Base-by-base conservation (phyloP, 2,797 vertebrate genomes). In the Enteromius thamalakanensis region DNA sequence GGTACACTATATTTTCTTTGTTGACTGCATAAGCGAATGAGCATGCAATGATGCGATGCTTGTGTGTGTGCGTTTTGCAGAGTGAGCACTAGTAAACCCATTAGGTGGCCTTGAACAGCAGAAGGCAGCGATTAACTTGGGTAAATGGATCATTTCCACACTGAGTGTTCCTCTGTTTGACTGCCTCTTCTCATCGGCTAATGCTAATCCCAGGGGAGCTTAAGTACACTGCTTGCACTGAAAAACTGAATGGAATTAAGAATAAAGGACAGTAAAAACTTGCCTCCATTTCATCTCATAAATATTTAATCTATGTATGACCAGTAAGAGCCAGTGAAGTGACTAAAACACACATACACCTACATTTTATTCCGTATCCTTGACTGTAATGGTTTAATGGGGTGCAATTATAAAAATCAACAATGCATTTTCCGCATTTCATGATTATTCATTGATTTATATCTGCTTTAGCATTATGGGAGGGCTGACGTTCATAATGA, bases 111-210 rank as follows among this genome's bases (percentile, higher is more conserved):
- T 79, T 84, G 76, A 5, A 55, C 78, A 90, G 89, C 84, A 80
- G 89, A 85, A 87, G 86, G 85, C 88, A 90, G 76, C 76, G 85
- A 91, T 91, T 92, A 92, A 82, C 90, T 90, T 91, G 75, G 78
- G 85, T 89, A 92, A 93, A 93, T 89, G 88, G 89, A 89, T 90
- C 82, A 88, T 91, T 87, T 87, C 85, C 91, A 79, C 51, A 84
- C 79, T 88, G 85, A 89, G 79, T 89, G 89, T 91, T 90, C 90
- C 76, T 64, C 84, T 86, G 82, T 89, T 90, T 78, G 85, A 90
- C 87, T 89, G 79, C 74, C 71, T 87, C 88, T 86, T 86, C 88
- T 81, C 70, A 87, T 67, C 29, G 72, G 78, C 77, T 81, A 79
- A 83, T 69, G 74, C 71, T 83, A 34, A 86, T 81, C 37, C 65